Evolutionary conservation across 2,888 invertebrate genomes (phyloP).

Genomic region (Lottia scabra): DNA sequence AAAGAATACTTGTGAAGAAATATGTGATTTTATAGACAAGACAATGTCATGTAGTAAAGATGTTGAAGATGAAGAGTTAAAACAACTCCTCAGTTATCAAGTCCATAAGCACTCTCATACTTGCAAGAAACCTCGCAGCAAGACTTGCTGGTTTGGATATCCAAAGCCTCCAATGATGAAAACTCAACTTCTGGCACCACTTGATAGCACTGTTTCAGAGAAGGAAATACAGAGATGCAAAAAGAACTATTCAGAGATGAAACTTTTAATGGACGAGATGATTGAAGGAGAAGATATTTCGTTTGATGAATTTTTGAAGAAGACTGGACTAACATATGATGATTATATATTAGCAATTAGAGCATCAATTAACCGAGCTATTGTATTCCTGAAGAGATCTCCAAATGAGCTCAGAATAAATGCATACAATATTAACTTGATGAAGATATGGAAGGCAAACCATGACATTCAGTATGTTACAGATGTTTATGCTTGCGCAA

Average conservation of each 20-base stretch:
- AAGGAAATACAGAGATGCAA: too few species aligned
- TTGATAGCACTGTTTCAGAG: slow-evolving; percentile 13
- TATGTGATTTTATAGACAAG: not conserved
- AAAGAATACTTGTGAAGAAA: too few species aligned
- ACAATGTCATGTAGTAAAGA: not conserved
- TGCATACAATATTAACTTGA: too few species aligned
- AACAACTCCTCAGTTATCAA: slow-evolving; percentile 14
- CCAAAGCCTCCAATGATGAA: slow-evolving; percentile 28
- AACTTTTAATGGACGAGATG: too few species aligned
- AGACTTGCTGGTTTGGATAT: slow-evolving; percentile 34
- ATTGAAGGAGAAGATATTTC: too few species aligned
- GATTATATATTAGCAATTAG: slow-evolving; percentile 22
- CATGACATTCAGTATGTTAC: not conserved
- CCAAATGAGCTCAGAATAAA: too few species aligned
- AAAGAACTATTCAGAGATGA: too few species aligned
- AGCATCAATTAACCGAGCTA: slow-evolving; percentile 18
- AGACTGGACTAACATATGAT: slow-evolving; percentile 14
- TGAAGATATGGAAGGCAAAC: too few species aligned
- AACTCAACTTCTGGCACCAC: slow-evolving; percentile 29
- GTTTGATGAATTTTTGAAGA: slow-evolving; percentile 8
- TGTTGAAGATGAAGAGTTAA: not conserved
- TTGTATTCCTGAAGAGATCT: slow-evolving; percentile 7
- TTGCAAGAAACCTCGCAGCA: too few species aligned
- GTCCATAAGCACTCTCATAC: slow-evolving; percentile 27
- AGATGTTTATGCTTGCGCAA: not conserved